These are phyloP conservation scores for Zaprionus gabonicus DNA, from an alignment of 1,140 invertebrate genomes.

Conservation along the genomic window DNA sequence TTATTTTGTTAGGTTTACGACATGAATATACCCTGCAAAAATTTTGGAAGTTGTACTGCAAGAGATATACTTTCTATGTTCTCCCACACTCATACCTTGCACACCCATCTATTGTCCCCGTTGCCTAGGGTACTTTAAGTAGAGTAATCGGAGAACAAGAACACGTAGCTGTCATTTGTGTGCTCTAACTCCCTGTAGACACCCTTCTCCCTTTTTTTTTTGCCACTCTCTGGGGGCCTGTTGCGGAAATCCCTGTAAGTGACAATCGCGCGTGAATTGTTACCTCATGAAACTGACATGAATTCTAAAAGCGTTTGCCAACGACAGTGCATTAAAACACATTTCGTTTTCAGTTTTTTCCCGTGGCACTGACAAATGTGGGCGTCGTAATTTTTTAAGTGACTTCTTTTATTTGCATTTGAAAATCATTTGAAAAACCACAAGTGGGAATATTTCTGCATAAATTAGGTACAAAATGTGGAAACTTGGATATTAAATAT, in stretches of 20 bases:
- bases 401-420: conserved; percentile 78
- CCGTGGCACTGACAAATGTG: conserved; percentile 48
- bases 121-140: not conserved
- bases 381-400: conserved; percentile 74
- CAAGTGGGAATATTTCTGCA: conserved; percentile 61
- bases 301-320: conserved; percentile 74
- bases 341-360: conserved; percentile 51
- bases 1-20: not conserved
- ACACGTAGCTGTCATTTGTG: conserved; percentile 76
- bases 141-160: conserved; percentile 20
- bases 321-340: conserved; percentile 70
- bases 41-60: too few relatives aligned
- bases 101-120: not conserved
- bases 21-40: not conserved
- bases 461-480: conserved; percentile 45
- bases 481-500: not conserved
- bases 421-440: conserved; percentile 50
- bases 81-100: too few relatives aligned
- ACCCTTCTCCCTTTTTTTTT: not conserved
- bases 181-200: conserved; percentile 7
- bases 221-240: conserved; percentile 36
- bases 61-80: too few relatives aligned
- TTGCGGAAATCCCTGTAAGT: conserved; percentile 61
- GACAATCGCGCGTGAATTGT: conserved; percentile 71
- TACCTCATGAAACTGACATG: conserved; percentile 75